Conservation (phyloP, 2,797 vertebrate species). For the Lophotriccus pileatus region DNA sequence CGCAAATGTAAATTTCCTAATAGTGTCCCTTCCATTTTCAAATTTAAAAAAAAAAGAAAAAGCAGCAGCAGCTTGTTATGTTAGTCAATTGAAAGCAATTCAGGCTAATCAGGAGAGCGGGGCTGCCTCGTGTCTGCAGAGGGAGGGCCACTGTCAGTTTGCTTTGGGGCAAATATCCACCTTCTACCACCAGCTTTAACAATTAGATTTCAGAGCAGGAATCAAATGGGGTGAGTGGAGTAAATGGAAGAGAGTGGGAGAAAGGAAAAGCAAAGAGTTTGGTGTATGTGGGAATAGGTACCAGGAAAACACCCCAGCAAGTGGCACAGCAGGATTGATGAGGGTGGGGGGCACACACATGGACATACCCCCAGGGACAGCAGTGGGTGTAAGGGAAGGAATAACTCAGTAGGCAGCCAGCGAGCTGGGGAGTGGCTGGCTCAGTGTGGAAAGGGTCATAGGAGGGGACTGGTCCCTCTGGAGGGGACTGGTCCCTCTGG, state of each 20-base stretch:
- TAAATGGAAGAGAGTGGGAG: neutral
- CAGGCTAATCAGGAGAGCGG: neutral
- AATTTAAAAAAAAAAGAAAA: conserved; percentile 54
- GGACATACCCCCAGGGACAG: neutral
- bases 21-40: conserved; percentile 78
- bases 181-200: neutral
- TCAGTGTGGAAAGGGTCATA: neutral
- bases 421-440: neutral
- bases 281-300: neutral
- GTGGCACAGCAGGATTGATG: neutral
- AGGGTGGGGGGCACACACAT: rapidly evolving
- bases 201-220: neutral
- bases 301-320: neutral
- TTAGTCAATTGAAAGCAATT: conserved; percentile 72
- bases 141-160: neutral
- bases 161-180: conserved; percentile 30
- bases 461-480: neutral
- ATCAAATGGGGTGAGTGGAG: neutral
- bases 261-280: neutral
- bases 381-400: neutral
- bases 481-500: neutral
- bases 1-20: conserved; percentile 83
- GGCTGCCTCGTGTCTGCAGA: neutral
- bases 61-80: conserved; percentile 55
- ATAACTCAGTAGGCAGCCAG: neutral